Evolutionary conservation across 64 coral and sea anemone genomes (phyloP), one percentile per base, ranked within the genome.

Genomic region (Pocillopora verrucosa): DNA sequence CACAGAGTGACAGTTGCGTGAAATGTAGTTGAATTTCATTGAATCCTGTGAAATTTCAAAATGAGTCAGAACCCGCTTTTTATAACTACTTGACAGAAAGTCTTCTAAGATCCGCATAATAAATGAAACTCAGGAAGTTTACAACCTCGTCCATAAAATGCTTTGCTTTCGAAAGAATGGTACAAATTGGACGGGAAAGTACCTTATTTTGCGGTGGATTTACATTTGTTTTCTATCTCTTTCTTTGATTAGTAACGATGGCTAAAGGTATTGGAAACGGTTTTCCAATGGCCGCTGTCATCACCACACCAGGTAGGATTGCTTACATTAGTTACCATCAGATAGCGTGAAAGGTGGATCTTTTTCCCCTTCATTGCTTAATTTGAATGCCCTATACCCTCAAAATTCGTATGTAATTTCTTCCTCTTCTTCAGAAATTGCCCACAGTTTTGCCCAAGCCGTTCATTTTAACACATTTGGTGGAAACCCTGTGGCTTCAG

Each of bases 201-300:
- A 2, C 41, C 41, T 45, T 45, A 6, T 76, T 82, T 82, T 58
- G 34, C 16, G 7, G 0, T 57, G 60, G 82, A 56, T 20, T 26
- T 41, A 63, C 19, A 90, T 74, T 58, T 7, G 10, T 65, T 38
- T 34, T 9, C 22, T 90, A 3, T 15, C 60, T 13, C 4, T 77
- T 25, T 22, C 4, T 60, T 15, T 78, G 76, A 41, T 56, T 60
- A 98, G 96, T 98, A 36, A 98, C 96, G 2, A 93, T 98, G 96
- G 96, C 96, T 1, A 98, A 98, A 80, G 88, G 96, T 36, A 98
- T 98, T 37, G 96, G 96, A 1, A 98, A 98, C 87, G 96, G 96
- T 16, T 95, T 93, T 73, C 96, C 96, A 5, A 62, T 98, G 82
- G 96, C 90, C 36, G 96, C 96, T 74, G 96, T 98, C 9, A 30